These are phyloP conservation scores for Geococcyx californianus DNA, from an alignment of 2,113 vertebrate genomes.

Conservation along the genomic window DNA sequence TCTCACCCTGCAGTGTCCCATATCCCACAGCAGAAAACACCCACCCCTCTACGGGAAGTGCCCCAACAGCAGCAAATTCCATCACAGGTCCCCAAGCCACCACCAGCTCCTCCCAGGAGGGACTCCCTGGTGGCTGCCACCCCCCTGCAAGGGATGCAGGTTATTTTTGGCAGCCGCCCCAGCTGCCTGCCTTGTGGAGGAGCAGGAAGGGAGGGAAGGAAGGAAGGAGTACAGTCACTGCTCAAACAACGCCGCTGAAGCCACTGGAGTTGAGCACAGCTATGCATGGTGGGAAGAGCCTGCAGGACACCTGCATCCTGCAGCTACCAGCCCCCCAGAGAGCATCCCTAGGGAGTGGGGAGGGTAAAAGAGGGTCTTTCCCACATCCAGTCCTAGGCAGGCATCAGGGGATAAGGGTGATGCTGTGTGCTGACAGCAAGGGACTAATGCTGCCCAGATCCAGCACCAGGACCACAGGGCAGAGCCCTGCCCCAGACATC, in stretches of 20 bases:
- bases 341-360: neutral
- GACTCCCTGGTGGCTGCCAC: neutral
- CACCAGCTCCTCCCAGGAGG: neutral
- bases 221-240: neutral
- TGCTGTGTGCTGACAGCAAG: neutral
- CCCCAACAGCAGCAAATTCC: neutral
- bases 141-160: neutral
- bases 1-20: neutral
- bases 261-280: accelerated
- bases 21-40: accelerated
- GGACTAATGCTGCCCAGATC: neutral
- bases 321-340: neutral
- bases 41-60: neutral
- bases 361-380: neutral
- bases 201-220: neutral
- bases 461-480: accelerated
- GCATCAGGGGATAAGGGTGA: accelerated
- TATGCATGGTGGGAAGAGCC: neutral
- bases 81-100: neutral
- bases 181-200: neutral
- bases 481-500: neutral
- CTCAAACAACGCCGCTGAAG: neutral
- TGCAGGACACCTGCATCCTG: neutral
- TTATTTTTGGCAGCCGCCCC: neutral
- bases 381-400: neutral